Base-by-base conservation (phyloP, 2,888 invertebrate genomes). In the Rotaria socialis region DNA sequence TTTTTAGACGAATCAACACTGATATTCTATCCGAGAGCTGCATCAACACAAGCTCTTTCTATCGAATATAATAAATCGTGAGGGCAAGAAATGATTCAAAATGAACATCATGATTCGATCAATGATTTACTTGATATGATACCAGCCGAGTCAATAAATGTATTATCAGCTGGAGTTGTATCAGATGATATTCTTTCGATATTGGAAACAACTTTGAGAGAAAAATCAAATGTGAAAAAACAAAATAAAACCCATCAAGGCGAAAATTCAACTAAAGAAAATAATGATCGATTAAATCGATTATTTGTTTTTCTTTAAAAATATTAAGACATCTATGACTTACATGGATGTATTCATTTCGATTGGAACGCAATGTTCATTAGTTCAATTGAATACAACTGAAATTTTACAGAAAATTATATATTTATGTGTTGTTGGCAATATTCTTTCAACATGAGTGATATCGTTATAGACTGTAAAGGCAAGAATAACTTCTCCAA, bases 1-100 rank as follows among this genome's bases (percentile, higher is more conserved):
- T 50, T n/a, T n/a, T n/a, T 5, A 58, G n/a, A 3, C 1, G 58
- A 58, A n/a, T 24, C 58, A 10, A 4, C 0, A n/a, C 14, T n/a
- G 2, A n/a, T n/a, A 8, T 58, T 58, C 22, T 7, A 58, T 58
- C 58, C 58, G 8, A 7, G n/a, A n/a, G 58, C 58, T 11, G 11
- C 22, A n/a, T n/a, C 58, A 24, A 58, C 58, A 1, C 58, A 6
- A 58, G 58, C 58, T n/a, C 14, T 7, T n/a, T 19, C n/a, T 1
- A n/a, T 8, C 58, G 11, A 58, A n/a, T 1, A 24, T n/a, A n/a
- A n/a, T 58, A 0, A 6, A 22, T 58, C 58, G n/a, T 2, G 10
- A n/a, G 22, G 0, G 8, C 2, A n/a, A n/a, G n/a, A n/a, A 0
- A 5, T 58, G 1, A 2, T 8, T 6, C 7, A 58, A 0, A n/a